phyloP scores from a whole-genome alignment of 2,797 vertebrate genomes.

The Coendou prehensilis region DNA sequence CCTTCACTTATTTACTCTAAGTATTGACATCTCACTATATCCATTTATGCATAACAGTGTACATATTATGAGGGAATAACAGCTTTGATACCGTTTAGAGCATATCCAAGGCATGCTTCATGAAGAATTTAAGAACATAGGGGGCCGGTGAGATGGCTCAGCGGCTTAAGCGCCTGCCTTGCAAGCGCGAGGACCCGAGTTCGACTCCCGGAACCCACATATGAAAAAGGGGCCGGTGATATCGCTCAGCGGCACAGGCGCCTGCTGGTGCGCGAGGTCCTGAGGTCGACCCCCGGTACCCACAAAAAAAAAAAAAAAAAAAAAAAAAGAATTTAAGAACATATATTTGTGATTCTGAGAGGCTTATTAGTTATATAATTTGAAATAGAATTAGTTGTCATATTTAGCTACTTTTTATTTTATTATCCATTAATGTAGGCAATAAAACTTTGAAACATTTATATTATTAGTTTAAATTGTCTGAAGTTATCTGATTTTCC shows the following conservation, averaged over 20 bases:
- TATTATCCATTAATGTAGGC: not conserved
- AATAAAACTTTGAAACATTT: conserved; percentile 49
- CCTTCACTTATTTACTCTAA: conserved; percentile 56
- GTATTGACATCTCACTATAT: conserved; percentile 55
- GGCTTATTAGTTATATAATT: conserved; percentile 17
- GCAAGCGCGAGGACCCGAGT: too few relatives aligned
- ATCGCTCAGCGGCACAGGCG: too few relatives aligned
- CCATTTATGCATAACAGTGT: conserved; percentile 36
- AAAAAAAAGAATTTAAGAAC: conserved; percentile 51
- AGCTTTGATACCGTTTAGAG: conserved; percentile 23
- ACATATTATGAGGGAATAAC: conserved; percentile 27
- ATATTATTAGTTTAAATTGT: not conserved
- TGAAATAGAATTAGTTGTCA: conserved; percentile 17
- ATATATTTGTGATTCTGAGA: conserved; percentile 44
- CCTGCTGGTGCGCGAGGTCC: too few relatives aligned
- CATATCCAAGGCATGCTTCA: not conserved
- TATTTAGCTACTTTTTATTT: conserved; percentile 59
- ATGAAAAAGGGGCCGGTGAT: too few relatives aligned
- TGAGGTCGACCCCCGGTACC: too few relatives aligned
- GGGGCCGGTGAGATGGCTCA: too few relatives aligned
- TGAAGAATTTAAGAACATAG: conserved; percentile 38
- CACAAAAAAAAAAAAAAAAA: too few relatives aligned
- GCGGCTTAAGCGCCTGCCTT: too few relatives aligned
- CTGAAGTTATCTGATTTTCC: conserved; percentile 3
- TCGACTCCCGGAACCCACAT: too few relatives aligned